Percentiles rank a stretch among this genome's conserved stretches.
Conservation (phyloP, 1,140 invertebrate species). For the Cyclargus thomasi region DNA sequence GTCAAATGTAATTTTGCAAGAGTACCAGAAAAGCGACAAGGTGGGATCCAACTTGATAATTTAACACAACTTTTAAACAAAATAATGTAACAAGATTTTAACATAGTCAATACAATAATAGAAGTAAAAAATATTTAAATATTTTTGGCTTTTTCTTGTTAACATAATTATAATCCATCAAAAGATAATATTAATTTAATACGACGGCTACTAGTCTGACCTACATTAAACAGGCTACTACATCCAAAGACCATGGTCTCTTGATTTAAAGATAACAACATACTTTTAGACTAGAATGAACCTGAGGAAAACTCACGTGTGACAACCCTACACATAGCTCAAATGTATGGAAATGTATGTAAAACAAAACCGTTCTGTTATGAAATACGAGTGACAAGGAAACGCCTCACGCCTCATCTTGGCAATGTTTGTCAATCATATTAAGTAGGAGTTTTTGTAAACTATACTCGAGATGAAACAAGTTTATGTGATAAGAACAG, state of each 20-base stretch:
- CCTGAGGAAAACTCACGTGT: neutral
- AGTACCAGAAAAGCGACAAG: neutral
- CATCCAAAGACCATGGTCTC: no score
- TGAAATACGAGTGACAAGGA: neutral
- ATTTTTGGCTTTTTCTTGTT: no score
- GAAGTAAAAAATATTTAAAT: no score
- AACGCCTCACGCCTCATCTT: conserved; percentile 8
- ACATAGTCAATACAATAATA: no score
- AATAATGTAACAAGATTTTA: no score
- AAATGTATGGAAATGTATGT: conserved; percentile 8
- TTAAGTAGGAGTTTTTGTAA: neutral
- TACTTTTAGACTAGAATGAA: neutral
- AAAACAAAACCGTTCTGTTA: conserved; percentile 5
- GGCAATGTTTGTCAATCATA: conserved; percentile 14
- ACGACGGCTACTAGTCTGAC: no score
- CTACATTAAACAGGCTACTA: no score
- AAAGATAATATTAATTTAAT: no score
- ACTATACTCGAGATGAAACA: neutral
- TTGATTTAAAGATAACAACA: no score
- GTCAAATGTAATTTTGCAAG: neutral
- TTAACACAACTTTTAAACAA: no score
- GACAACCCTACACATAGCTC: neutral
- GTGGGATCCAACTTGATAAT: no score
- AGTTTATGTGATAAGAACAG: neutral
- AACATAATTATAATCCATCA: no score